Evolutionary conservation across 2,888 invertebrate species (phyloP).

Genomic region (Drosophila multiciliata): DNA sequence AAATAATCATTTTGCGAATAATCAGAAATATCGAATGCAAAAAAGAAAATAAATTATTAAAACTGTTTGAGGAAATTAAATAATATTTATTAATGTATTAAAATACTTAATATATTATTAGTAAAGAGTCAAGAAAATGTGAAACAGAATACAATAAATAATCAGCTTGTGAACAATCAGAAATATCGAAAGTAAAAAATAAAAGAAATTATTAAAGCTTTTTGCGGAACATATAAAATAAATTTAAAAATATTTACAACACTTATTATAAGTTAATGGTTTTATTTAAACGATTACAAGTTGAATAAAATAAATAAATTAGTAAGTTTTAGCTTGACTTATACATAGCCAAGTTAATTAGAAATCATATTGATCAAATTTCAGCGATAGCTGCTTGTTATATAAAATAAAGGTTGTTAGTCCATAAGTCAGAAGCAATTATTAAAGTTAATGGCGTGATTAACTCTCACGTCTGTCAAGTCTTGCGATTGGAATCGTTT

Average conservation of each 20-base stretch:
- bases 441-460: slow-evolving; percentile 6
- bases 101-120: neutral
- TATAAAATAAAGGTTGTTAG: neutral
- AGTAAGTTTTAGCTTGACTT: neutral
- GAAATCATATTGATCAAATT: neutral
- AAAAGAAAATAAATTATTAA: too few species aligned
- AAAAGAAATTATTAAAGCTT: neutral
- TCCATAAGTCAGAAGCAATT: slow-evolving; percentile 17
- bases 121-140: neutral
- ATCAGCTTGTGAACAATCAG: neutral
- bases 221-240: neutral
- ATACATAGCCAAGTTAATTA: neutral
- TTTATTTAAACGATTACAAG: neutral
- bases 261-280: neutral
- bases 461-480: slow-evolving; percentile 20
- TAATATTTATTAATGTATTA: neutral
- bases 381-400: neutral
- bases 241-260: neutral
- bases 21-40: too few species aligned
- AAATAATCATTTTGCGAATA: too few species aligned
- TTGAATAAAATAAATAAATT: neutral
- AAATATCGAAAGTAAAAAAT: neutral
- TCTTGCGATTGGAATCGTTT: slow-evolving; percentile 29
- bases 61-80: too few species aligned
- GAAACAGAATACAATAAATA: neutral